These are phyloP conservation scores for Phrynocephalus guinanensis DNA, from an alignment of 2,797 vertebrate genomes.

Conservation along the genomic window DNA sequence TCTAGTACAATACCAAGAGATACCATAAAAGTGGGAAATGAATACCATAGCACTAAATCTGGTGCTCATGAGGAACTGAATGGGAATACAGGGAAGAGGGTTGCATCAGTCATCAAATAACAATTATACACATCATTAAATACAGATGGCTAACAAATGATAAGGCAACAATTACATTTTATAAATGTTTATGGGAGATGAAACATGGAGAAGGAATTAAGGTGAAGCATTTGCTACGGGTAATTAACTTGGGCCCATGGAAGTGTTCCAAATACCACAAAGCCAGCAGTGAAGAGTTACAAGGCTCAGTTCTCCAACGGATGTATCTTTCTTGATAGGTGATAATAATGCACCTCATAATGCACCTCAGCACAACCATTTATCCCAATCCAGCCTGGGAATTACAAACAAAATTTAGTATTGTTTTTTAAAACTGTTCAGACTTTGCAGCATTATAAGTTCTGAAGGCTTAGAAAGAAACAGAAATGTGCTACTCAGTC, in stretches of 20 bases:
- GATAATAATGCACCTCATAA: background rate
- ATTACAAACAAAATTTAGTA: background rate
- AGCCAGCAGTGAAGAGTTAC: slow-evolving; percentile 12
- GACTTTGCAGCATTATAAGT: background rate
- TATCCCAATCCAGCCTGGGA: background rate
- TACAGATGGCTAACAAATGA: slow-evolving; percentile 48
- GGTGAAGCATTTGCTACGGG: slow-evolving; percentile 7
- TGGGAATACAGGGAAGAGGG: slow-evolving; percentile 53
- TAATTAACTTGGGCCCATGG: slow-evolving; percentile 34
- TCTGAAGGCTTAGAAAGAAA: slow-evolving; percentile 13
- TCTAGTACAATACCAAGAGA: slow-evolving; percentile 59
- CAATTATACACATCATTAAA: slow-evolving; percentile 54
- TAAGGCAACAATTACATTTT: slow-evolving; percentile 39
- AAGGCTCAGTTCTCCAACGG: background rate
- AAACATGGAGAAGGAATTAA: slow-evolving; percentile 39
- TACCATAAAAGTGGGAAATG: slow-evolving; percentile 67
- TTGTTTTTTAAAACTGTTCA: background rate
- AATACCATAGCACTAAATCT: slow-evolving; percentile 60
- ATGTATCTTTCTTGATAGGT: background rate
- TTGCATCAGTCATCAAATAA: slow-evolving; percentile 61
- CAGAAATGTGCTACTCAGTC: background rate
- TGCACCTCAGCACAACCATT: no score
- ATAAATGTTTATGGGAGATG: slow-evolving; percentile 26
- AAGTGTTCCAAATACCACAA: slow-evolving; percentile 18
- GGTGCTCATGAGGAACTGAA: slow-evolving; percentile 58